Conservation (phyloP, 2,113 vertebrate species). For the Anthoscopus minutus region DNA sequence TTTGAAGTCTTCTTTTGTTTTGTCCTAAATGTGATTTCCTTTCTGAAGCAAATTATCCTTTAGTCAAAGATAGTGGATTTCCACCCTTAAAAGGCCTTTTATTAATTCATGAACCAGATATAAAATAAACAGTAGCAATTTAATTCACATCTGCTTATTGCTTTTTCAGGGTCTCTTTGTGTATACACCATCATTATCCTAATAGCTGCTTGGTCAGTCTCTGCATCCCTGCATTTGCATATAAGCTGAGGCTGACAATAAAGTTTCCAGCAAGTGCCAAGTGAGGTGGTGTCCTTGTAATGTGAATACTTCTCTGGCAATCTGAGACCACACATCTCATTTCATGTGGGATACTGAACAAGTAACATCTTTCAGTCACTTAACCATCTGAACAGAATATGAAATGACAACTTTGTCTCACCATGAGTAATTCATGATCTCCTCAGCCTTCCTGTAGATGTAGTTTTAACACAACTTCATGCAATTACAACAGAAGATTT, state of each 20-base stretch:
- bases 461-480: constrained; percentile 21
- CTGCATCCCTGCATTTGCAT: background rate
- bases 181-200: background rate
- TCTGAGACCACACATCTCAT: constrained; percentile 5
- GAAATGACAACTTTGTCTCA: background rate
- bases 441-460: background rate
- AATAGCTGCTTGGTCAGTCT: background rate
- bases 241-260: background rate
- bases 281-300: constrained; percentile 16
- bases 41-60: background rate
- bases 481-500: background rate
- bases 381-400: background rate
- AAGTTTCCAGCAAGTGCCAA: background rate
- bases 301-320: background rate
- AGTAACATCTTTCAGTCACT: constrained; percentile 26
- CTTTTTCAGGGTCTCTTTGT: background rate
- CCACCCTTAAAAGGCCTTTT: background rate
- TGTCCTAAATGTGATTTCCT: background rate
- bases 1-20: background rate
- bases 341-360: constrained; percentile 1
- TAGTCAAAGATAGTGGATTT: background rate
- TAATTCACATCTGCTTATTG: background rate
- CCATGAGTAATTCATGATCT: background rate
- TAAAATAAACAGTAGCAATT: background rate
- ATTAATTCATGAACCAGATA: background rate